Conservation (phyloP, 2,113 vertebrate genomes). For the Crotalus horridus region DNA sequence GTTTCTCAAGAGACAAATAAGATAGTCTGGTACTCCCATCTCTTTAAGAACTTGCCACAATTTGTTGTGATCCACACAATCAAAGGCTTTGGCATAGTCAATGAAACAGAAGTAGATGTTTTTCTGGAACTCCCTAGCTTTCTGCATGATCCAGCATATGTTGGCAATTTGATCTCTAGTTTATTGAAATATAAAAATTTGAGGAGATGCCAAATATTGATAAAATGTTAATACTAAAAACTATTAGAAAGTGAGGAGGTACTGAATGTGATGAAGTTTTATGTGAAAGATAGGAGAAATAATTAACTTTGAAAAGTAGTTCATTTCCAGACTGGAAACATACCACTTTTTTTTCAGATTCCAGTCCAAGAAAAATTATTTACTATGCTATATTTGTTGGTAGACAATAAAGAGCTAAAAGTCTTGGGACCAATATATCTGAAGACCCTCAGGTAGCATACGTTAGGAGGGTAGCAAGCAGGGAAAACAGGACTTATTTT, state of each 20-base stretch:
- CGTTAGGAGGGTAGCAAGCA: neutral
- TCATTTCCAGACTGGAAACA: neutral
- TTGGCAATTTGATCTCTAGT: neutral
- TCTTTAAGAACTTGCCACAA: too few species aligned
- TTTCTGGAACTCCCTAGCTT: too few species aligned
- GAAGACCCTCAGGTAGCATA: neutral
- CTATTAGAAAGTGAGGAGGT: neutral
- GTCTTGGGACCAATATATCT: neutral
- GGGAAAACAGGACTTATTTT: neutral
- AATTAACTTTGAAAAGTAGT: neutral
- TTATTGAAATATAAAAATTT: neutral
- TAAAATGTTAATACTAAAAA: neutral
- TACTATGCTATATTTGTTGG: neutral
- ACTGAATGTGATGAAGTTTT: neutral
- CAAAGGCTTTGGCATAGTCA: too few species aligned
- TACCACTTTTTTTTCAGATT: neutral
- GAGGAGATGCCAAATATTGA: neutral
- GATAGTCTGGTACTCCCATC: too few species aligned
- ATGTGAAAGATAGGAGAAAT: neutral
- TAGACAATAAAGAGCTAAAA: neutral
- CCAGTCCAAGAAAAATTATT: neutral
- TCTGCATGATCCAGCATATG: too few species aligned
- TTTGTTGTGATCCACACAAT: too few species aligned
- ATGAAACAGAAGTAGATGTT: too few species aligned
- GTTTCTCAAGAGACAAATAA: too few species aligned